Evolutionary conservation across 2,797 vertebrate genomes (phyloP), one percentile per base, ranked within the genome.

Genomic region (Hozukius guyotensis): DNA sequence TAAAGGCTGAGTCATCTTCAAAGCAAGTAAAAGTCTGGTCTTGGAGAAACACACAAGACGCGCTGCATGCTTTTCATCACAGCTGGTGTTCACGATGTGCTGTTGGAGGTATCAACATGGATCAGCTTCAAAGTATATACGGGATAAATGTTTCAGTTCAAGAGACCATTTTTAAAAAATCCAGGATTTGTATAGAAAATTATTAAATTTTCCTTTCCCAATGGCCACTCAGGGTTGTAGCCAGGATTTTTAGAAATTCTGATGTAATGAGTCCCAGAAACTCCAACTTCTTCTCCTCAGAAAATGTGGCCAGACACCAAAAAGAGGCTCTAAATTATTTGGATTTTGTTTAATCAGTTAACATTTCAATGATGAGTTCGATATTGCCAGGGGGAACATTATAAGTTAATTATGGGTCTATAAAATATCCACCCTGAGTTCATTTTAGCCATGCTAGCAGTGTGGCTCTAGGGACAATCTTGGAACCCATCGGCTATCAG

Each of bases 1-100:
- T 57, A 68, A 78, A 83, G 42, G 46, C 53, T 55, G 71, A 80
- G 9, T 61, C 32, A 78, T 77, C 59, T 67, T 78, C 46, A 68
- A 73, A 65, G 59, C 9, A 24, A 67, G 22, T 68, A 24, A 55
- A 76, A 29, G 46, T 56, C 18, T 18, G 32, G 9, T 57, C 55
- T 24, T 0, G 4, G 25, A 55, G 22, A 38, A 72, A 56, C 60
- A 52, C 27, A 53, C 0, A 8, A 38, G 5, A 42, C 3, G 1
- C 1, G 52, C 13, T 55, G 12, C 22, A n/a, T 13, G 4, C 22
- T 66, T 83, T 80, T 70, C 24, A 70, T 82, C 70, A 25, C 65
- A 74, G 36, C 29, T 49, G 59, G 52, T 27, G 22, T n/a, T 60
- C 34, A 24, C 2, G 1, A 31, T 57, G 62, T 73, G 10, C 52